Evolutionary conservation across 2,113 vertebrate genomes (phyloP).

Genomic region (Labrus mixtus): DNA sequence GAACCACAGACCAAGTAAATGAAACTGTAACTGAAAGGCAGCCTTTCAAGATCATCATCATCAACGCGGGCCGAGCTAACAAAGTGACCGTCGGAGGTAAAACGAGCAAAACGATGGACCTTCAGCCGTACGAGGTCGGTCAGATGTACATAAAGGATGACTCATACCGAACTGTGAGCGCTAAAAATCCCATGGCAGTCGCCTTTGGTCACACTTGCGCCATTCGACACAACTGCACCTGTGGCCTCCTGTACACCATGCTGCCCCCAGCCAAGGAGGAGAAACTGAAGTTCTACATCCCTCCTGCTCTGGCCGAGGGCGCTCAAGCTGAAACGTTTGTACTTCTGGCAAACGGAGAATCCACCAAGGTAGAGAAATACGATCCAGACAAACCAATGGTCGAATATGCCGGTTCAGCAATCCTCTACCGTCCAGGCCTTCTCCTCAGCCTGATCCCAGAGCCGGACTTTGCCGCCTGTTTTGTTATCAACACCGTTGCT

Average conservation of each 20-base stretch:
- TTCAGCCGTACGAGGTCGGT: background rate
- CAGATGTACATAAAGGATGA: slow-evolving; percentile 9
- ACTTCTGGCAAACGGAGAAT: slow-evolving; percentile 4
- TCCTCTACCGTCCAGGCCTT: slow-evolving; percentile 41
- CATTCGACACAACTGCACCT: slow-evolving; percentile 40
- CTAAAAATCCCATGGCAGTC: slow-evolving; percentile 26
- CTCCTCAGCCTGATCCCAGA: slow-evolving; percentile 68
- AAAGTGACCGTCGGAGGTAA: background rate
- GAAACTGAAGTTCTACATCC: slow-evolving; percentile 45
- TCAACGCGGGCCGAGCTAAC: slow-evolving; percentile 40
- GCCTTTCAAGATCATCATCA: slow-evolving; percentile 69
- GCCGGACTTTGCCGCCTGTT: slow-evolving; percentile 70
- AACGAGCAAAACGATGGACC: rapidly evolving
- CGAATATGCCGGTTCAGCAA: rapidly evolving
- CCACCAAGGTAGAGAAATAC: rapidly evolving
- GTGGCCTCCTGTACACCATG: slow-evolving; percentile 60
- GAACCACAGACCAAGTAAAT: background rate
- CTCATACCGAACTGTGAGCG: rapidly evolving
- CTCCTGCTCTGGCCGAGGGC: background rate
- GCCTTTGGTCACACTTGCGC: slow-evolving; percentile 75
- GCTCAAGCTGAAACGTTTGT: rapidly evolving
- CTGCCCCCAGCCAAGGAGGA: slow-evolving; percentile 21
- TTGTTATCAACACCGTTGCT: background rate
- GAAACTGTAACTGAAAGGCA: background rate
- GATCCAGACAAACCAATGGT: background rate